Percentiles rank a stretch among this genome's conserved stretches.
These are phyloP conservation scores for Pristis pectinata DNA, from an alignment of 2,797 vertebrate species.

Conservation along the genomic window DNA sequence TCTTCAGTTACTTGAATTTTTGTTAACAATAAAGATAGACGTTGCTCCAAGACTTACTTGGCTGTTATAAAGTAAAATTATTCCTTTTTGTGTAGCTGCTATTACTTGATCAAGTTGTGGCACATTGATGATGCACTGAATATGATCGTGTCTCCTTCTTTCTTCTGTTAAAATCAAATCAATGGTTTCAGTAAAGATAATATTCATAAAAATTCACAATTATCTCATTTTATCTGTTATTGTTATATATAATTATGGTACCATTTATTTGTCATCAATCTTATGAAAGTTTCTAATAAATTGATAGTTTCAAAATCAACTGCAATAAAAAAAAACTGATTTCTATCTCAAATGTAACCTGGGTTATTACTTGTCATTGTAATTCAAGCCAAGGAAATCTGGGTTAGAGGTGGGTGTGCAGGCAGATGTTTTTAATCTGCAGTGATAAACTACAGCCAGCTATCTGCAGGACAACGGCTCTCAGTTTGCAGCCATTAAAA, in stretches of 20 bases:
- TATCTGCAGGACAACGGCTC: background rate
- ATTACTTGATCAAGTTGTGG: constrained; percentile 53
- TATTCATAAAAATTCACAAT: too few species aligned
- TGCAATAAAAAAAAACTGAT: background rate
- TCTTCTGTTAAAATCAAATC: constrained; percentile 49
- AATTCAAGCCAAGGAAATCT: background rate
- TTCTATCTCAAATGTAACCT: too few species aligned
- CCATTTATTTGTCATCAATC: background rate
- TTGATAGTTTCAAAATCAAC: background rate
- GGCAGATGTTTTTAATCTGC: background rate
- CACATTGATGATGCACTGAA: constrained; percentile 55
- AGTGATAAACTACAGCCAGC: background rate
- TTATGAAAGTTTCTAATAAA: background rate
- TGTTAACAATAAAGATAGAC: too few species aligned
- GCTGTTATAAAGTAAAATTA: constrained; percentile 54
- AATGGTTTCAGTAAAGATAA: background rate
- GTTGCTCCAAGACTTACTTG: constrained; percentile 50
- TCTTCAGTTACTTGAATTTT: background rate
- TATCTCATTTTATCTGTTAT: background rate
- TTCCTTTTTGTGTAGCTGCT: constrained; percentile 58
- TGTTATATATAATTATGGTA: too few species aligned
- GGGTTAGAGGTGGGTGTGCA: too few species aligned
- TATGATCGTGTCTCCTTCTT: constrained; percentile 53
- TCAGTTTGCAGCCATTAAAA: background rate
- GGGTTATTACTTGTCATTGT: background rate